A percentile compares a stretch with the other conserved stretches of the same genome.
These are phyloP conservation scores for Bombus impatiens DNA, from an alignment of 1,140 invertebrate species.

Conservation along the genomic window DNA sequence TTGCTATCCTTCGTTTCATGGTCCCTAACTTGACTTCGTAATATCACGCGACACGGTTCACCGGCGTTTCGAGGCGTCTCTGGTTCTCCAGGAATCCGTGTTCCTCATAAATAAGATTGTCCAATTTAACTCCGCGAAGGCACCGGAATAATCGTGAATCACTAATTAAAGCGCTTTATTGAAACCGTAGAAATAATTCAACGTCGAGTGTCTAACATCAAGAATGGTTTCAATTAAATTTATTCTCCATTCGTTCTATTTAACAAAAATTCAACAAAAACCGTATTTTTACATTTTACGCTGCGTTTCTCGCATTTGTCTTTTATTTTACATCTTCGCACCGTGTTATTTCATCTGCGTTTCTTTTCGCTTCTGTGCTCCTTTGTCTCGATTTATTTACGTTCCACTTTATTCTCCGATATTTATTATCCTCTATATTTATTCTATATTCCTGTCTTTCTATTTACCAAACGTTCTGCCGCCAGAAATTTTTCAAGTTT, in stretches of 20 bases:
- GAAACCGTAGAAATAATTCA: constrained; percentile 29
- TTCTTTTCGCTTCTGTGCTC: neutral
- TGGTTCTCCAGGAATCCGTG: constrained; percentile 42
- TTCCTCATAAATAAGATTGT: constrained; percentile 52
- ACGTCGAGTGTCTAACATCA: neutral
- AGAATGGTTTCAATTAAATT: neutral
- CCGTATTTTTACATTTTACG: neutral
- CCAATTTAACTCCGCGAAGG: constrained; percentile 41
- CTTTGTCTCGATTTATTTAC: neutral
- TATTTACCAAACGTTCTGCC: neutral
- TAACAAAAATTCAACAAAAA: neutral
- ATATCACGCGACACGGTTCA: constrained; percentile 42
- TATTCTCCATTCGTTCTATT: neutral
- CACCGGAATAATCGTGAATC: constrained; percentile 31
- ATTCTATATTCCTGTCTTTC: neutral
- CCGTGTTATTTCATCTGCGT: neutral
- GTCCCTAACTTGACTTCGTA: constrained; percentile 42
- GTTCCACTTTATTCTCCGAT: neutral
- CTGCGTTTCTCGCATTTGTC: neutral
- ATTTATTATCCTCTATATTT: neutral
- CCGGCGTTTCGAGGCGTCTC: neutral
- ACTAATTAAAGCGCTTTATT: constrained; percentile 43
- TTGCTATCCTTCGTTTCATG: constrained; percentile 42
- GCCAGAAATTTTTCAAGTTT: neutral
- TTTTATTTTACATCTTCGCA: too few relatives aligned